Conservation (phyloP, 2,888 invertebrate genomes). For the Periphyllus acericola region DNA sequence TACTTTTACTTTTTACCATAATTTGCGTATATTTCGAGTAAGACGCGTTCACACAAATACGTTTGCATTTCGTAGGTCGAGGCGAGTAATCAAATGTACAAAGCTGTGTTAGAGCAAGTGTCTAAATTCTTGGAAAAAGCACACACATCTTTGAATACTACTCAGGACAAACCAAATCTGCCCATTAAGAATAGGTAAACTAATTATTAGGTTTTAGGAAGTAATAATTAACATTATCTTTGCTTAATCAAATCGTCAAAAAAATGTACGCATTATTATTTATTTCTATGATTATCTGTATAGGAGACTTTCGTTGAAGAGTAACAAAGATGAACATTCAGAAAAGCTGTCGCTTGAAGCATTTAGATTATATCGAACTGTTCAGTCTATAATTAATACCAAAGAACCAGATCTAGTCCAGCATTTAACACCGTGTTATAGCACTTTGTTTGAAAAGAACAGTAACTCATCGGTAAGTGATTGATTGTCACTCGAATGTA, state of each 20-base stretch:
- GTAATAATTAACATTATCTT: no score
- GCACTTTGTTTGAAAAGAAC: constrained; percentile 43
- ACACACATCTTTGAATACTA: constrained; percentile 72
- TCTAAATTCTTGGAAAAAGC: constrained; percentile 77
- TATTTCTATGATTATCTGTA: constrained; percentile 56
- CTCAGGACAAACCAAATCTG: constrained; percentile 60
- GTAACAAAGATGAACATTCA: constrained; percentile 70
- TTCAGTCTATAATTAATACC: constrained; percentile 74
- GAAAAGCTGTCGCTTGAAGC: constrained; percentile 77
- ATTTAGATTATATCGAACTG: constrained; percentile 74
- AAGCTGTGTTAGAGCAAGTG: constrained; percentile 78
- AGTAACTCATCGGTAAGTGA: constrained; percentile 47
- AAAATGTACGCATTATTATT: background rate
- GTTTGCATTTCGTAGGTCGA: constrained; percentile 68
- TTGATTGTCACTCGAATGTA: background rate
- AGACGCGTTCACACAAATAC: constrained; percentile 17
- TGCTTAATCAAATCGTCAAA: no score
- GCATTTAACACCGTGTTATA: constrained; percentile 63
- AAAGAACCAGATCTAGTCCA: constrained; percentile 73
- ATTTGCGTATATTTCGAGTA: background rate
- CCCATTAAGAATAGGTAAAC: constrained; percentile 61
- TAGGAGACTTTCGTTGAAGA: constrained; percentile 68
- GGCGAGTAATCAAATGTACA: constrained; percentile 78
- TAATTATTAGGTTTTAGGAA: no score
- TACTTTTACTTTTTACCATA: constrained; percentile 14